phyloP scores from a whole-genome alignment of 2,888 invertebrate genomes.

The Aromia moschata region DNA sequence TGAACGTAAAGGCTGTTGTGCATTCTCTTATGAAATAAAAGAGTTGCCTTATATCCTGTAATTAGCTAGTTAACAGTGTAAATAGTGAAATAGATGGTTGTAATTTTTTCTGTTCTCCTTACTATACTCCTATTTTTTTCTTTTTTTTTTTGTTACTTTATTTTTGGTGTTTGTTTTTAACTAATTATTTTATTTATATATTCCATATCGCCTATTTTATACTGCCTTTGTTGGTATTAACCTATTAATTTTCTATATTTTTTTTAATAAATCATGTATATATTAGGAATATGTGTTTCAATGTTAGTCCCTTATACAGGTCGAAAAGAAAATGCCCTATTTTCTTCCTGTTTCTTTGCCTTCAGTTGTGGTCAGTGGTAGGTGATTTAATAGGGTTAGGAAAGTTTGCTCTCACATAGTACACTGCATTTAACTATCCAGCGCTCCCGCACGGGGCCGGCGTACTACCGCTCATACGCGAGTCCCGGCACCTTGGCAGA shows the following conservation, averaged over 20 bases:
- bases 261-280: constrained; percentile 14
- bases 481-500: no score
- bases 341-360: no score
- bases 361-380: no score
- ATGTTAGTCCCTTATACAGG: no score
- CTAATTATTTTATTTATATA: constrained; percentile 12
- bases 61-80: constrained; percentile 5
- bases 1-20: constrained; percentile 96
- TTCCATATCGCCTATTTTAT: constrained; percentile 8
- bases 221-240: constrained; percentile 8
- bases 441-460: no score
- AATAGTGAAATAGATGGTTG: constrained; percentile 8
- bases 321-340: no score
- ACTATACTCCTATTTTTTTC: background rate
- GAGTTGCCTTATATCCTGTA: constrained; percentile 32
- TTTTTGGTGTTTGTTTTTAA: constrained; percentile 13
- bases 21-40: constrained; percentile 90
- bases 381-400: no score
- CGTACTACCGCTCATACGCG: no score
- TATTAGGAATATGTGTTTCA: background rate
- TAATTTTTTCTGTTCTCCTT: background rate
- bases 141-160: background rate
- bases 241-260: constrained; percentile 1
- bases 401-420: no score
- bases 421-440: no score